Percentiles rank a stretch among this genome's conserved stretches.
These are phyloP conservation scores for Siderastrea radians DNA, from an alignment of 92 coral and sea anemone genomes.

Conservation along the genomic window DNA sequence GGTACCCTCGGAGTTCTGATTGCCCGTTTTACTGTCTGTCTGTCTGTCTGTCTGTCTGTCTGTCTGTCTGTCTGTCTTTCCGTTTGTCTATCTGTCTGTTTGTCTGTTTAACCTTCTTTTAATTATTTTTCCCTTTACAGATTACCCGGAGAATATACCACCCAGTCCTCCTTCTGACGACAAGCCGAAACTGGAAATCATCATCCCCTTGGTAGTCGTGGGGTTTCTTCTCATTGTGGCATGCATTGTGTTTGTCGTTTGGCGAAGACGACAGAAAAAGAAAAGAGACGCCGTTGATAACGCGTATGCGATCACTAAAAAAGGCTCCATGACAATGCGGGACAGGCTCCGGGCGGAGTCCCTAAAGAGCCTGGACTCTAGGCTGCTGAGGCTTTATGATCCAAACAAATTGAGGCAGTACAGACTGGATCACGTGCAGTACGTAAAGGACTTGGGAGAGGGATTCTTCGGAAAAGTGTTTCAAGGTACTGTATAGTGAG, in stretches of 20 bases:
- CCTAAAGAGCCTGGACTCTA: constrained; percentile 82
- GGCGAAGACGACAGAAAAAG: constrained; percentile 44
- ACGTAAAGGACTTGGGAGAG: constrained; percentile 95
- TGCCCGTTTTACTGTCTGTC: no score
- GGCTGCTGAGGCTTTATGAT: constrained; percentile 83
- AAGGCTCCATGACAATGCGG: constrained; percentile 84
- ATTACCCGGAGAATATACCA: neutral
- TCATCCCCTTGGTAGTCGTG: constrained; percentile 60
- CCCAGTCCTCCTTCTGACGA: constrained; percentile 3
- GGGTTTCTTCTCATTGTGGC: constrained; percentile 51
- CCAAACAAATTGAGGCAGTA: constrained; percentile 86
- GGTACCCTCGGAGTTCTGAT: no score
- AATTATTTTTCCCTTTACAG: neutral
- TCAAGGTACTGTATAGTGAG: constrained; percentile 74
- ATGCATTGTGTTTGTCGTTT: constrained; percentile 21
- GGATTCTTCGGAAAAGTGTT: constrained; percentile 99
- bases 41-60: no score
- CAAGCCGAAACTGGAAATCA: constrained; percentile 21
- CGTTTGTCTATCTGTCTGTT: neutral
- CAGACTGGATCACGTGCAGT: constrained; percentile 87
- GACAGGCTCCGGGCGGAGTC: constrained; percentile 92
- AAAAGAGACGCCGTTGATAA: constrained; percentile 69
- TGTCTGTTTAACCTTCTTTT: neutral
- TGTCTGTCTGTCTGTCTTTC: no score
- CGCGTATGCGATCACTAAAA: constrained; percentile 50